phyloP scores from a whole-genome alignment of 2,888 invertebrate genomes.

The Onthophagus sagittarius region DNA sequence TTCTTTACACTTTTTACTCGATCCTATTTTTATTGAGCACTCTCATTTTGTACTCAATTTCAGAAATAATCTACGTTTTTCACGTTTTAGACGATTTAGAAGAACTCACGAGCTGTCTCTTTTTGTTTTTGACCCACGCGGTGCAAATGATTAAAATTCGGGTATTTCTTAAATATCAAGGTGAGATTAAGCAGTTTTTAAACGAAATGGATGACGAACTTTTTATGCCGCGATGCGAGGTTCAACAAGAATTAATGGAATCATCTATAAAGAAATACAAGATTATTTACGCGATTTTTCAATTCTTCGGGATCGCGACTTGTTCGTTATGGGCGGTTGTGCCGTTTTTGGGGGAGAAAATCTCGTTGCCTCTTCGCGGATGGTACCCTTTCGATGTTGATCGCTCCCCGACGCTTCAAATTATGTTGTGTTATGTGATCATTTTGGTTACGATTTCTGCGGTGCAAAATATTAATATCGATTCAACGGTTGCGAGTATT shows the following conservation, averaged over 20 bases:
- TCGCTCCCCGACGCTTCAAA: not conserved
- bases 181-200: not conserved
- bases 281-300: not conserved
- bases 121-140: not conserved
- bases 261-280: not conserved
- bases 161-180: not conserved
- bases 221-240: not conserved
- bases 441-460: not conserved
- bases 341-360: not conserved
- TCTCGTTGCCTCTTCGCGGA: not conserved
- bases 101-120: not conserved
- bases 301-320: not conserved
- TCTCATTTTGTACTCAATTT: not conserved
- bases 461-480: not conserved
- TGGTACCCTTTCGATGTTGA: not conserved
- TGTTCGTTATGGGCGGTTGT: not conserved
- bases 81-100: not conserved
- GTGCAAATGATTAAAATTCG: not conserved
- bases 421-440: not conserved
- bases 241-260: not conserved
- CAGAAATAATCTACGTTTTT: not conserved
- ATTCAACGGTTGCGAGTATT: not conserved
- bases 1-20: not conserved
- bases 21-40: not conserved
- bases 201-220: not conserved